These are phyloP conservation scores for Ips typographus DNA, from an alignment of 1,140 invertebrate genomes.

Conservation along the genomic window DNA sequence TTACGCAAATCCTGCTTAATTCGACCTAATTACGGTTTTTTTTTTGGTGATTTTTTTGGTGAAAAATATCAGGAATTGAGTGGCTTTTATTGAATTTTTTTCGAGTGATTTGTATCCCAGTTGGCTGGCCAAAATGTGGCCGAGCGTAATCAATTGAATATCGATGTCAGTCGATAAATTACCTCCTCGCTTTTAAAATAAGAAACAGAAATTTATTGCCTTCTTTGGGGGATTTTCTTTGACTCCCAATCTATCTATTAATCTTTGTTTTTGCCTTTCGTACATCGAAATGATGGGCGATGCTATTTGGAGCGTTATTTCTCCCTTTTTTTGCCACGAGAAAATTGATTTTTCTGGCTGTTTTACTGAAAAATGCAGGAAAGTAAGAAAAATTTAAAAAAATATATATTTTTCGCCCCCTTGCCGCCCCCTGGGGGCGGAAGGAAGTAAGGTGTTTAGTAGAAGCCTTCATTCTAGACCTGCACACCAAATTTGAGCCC, in stretches of 20 bases:
- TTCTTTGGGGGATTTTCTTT: constrained; percentile 15
- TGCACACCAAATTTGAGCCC: too few species aligned
- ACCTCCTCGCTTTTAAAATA: constrained; percentile 28
- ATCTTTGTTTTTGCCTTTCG: constrained; percentile 21
- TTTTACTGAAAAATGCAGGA: neutral
- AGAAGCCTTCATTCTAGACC: too few species aligned
- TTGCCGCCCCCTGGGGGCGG: too few species aligned
- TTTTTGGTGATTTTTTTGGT: neutral
- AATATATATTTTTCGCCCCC: too few species aligned
- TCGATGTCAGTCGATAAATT: constrained; percentile 31
- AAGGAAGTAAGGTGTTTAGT: too few species aligned
- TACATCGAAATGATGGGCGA: neutral
- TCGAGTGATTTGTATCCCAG: constrained; percentile 22
- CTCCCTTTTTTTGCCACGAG: neutral
- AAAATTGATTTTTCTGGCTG: neutral
- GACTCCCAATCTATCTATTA: constrained; percentile 29
- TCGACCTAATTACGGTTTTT: neutral
- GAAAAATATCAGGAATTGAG: constrained; percentile 22
- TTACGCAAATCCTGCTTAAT: constrained; percentile 5
- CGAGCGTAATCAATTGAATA: constrained; percentile 29
- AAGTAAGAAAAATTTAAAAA: too few species aligned
- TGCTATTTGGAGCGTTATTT: constrained; percentile 6
- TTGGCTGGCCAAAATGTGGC: constrained; percentile 25
- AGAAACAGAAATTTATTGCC: constrained; percentile 29
- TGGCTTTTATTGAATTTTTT: constrained; percentile 26